Evolutionary conservation across 1,140 invertebrate genomes (phyloP), one percentile per base, ranked within the genome.

Genomic region (Diuraphis noxia): DNA sequence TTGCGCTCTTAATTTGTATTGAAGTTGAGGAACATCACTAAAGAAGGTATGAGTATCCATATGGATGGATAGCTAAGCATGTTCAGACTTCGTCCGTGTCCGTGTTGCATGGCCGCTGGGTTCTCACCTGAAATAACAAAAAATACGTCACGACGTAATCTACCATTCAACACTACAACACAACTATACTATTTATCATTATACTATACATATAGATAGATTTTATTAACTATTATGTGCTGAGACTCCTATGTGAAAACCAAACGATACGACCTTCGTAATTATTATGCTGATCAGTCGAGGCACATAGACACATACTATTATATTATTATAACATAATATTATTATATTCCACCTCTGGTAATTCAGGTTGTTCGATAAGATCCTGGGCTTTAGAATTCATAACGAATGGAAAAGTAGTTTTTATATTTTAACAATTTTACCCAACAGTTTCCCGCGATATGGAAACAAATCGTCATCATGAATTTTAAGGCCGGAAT

Each of bases 71-170:
- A 92, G 49, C 88, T 88, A n/a, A 92, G 82, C 88, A 92, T 90
- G 49, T 89, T 92, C 30, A 92, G 88, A 63, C 8, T 93, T 85
- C 92, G 88, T 36, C 92, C 92, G 19, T 89, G 88, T 36, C 88
- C 92, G 43, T 92, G 92, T 30, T 92, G 92, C 92, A 92, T 92
- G 13, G 92, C 92, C 41, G 92, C 92, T 19, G 92, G 92, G 38
- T 92, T 92, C n/a, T 92, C 92, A 46, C 92, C 92, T 92, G 72
- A 52, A 92, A 92, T 4, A 92, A 82, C 19, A 92, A 25, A 9
- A 63, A 17, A 52, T 23, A 4, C 7, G 23, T 25, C 2, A 82
- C 8, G 41, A 82, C 40, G 8, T 36, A 38, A 10, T 25, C 25
- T 25, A 82, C 6, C 9, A 38, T 30, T 82, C 38, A 13, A 40